Conservation (phyloP, 2,888 invertebrate genomes). For the Harpagoxenus sublaevis region DNA sequence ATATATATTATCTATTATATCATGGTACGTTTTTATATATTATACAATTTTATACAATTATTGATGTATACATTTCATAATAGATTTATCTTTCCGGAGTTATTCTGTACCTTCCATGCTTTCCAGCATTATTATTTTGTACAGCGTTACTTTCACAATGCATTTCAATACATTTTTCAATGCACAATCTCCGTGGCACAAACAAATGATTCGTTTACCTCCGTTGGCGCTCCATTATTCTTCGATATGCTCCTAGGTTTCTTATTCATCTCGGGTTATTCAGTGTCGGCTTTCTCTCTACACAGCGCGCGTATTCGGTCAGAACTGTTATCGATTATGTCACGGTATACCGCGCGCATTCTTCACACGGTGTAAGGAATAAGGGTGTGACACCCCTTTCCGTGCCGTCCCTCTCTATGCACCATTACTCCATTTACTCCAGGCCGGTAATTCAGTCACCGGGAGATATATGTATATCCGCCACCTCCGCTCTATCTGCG, state of each 20-base stretch:
- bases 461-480: background rate
- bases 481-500: background rate
- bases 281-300: background rate
- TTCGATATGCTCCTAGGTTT: background rate
- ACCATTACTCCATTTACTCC: constrained; percentile 49
- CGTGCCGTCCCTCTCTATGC: constrained; percentile 38
- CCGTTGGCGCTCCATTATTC: background rate
- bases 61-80: background rate
- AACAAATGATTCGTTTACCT: background rate
- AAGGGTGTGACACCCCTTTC: constrained; percentile 51
- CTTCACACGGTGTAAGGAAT: constrained; percentile 54
- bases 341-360: constrained; percentile 62
- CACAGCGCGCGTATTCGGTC: background rate
- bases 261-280: constrained; percentile 15
- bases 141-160: background rate
- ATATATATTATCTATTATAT: background rate
- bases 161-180: background rate
- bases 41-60: background rate
- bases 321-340: constrained; percentile 69
- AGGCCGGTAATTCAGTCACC: constrained; percentile 43
- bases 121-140: background rate
- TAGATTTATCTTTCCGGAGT: background rate
- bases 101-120: background rate
- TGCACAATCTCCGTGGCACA: too few species aligned
- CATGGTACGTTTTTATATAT: background rate